Evolutionary conservation across 2,888 invertebrate species (phyloP).

Genomic region (Cheilosia variabilis): DNA sequence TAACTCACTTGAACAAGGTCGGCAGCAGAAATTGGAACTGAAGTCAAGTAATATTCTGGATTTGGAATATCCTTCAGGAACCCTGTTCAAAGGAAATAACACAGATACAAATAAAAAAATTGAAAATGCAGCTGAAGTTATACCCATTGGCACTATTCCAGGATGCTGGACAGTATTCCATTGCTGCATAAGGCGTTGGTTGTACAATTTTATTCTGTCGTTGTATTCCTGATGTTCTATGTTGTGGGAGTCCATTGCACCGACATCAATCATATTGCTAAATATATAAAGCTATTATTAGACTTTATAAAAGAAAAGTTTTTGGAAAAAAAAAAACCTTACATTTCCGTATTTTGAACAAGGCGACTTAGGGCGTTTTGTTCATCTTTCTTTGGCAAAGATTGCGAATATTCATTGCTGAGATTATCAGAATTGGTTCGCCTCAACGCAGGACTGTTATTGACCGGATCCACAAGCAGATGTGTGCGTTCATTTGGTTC

Average conservation of each 20-base stretch:
- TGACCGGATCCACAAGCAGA: conserved; percentile 90
- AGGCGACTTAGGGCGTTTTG: conserved; percentile 95
- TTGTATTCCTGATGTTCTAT: conserved; percentile 95
- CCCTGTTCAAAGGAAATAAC: conserved; percentile 78
- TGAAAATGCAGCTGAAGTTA: neutral
- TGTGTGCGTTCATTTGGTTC: conserved; percentile 90
- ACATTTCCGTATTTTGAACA: conserved; percentile 95
- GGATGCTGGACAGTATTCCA: conserved; percentile 83
- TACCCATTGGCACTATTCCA: conserved; percentile 79
- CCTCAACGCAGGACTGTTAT: conserved; percentile 89
- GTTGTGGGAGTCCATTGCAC: conserved; percentile 93
- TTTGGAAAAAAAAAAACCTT: conserved; percentile 81
- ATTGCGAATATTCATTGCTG: conserved; percentile 86
- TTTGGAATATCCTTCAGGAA: conserved; percentile 90
- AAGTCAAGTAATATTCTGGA: conserved; percentile 88
- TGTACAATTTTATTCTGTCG: conserved; percentile 91
- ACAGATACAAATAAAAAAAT: neutral
- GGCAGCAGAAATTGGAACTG: conserved; percentile 86
- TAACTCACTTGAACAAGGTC: conserved; percentile 89
- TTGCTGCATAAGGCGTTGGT: conserved; percentile 85
- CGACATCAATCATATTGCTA: conserved; percentile 97
- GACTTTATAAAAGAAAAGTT: neutral
- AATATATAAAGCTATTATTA: conserved; percentile 18
- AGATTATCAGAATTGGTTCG: conserved; percentile 90
- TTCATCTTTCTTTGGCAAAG: conserved; percentile 92